phyloP scores from a whole-genome alignment of 2,888 invertebrate species.

The Papilio protenor region DNA sequence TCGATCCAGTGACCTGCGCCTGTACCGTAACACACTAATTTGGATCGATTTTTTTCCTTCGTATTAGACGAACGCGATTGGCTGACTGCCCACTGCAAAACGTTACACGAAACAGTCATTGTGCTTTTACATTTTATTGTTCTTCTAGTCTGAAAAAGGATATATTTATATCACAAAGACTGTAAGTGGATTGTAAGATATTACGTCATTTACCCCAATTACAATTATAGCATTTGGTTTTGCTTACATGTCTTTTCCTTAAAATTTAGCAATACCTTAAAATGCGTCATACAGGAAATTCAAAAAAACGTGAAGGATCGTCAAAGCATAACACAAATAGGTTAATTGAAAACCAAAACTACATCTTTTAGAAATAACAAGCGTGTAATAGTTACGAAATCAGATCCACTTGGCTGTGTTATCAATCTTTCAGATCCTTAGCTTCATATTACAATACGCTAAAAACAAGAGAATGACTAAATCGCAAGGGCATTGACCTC shows the following conservation, averaged over 20 bases:
- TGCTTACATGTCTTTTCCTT: not conserved
- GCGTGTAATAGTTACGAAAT: not conserved
- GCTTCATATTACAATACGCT: not conserved
- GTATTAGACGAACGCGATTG: conserved; percentile 51
- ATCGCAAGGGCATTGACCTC: conserved; percentile 48
- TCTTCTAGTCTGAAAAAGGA: conserved; percentile 58
- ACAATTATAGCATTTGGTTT: conserved; percentile 13
- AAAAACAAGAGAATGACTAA: conserved; percentile 24
- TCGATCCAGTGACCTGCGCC: conserved; percentile 38
- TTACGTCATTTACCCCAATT: conserved; percentile 12
- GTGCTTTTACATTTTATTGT: conserved; percentile 42
- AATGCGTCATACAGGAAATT: not conserved
- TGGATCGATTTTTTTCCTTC: conserved; percentile 48
- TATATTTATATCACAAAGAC: conserved; percentile 51
- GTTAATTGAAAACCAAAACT: not conserved
- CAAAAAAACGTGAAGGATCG: not conserved
- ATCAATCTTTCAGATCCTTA: not conserved
- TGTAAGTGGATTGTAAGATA: conserved; percentile 1
- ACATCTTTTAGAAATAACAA: not conserved
- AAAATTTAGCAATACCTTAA: not conserved
- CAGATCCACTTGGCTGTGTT: not conserved
- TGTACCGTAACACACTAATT: conserved; percentile 42
- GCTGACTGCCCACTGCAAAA: conserved; percentile 55
- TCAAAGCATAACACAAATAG: not conserved
- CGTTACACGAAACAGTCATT: conserved; percentile 56